Evolutionary conservation across 2,888 invertebrate genomes (phyloP), one percentile per base, ranked within the genome.

Genomic region (Drosophila siamana): DNA sequence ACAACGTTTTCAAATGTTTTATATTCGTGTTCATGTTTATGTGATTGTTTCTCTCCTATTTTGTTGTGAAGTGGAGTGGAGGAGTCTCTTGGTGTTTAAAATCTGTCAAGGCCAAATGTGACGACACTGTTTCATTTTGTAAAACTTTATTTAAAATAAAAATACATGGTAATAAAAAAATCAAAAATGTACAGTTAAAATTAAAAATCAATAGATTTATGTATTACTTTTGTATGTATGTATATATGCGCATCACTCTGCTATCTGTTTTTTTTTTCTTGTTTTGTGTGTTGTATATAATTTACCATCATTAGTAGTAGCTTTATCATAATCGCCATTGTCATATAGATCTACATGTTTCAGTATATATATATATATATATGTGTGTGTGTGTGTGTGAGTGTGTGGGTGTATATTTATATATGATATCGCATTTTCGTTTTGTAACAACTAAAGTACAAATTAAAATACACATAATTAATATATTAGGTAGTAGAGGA

Each of bases 71-170:
- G 30, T 44, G 46, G 41, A 46, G 48, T 52, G 24, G 44, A 48
- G 16, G 44, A 48, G 43, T 66, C 33, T 36, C 15, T 65, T 54
- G 43, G 44, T 65, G 33, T 28, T 59, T 63, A 7, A 41, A 56
- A 40, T 36, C 13, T 47, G 16, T 62, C 44, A 78, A 84, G 72
- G 60, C 65, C 69, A 64, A 78, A 74, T 63, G 65, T 59, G 40
- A 41, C 47, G 52, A 74, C 65, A 66, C 41, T 56, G 62, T 62
- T 74, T 76, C 67, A 72, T 82, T 82, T 80, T 87, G 74, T 83
- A 80, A 87, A 87, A 85, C 88, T 85, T 85, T 85, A 85, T 85
- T 85, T 82, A 51, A 85, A 85, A 87, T 85, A 78, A 83, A 86
- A 85, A 80, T 83, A 85, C 83, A 87, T 69, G 76, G 70, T 83